Evolutionary conservation across 1,140 invertebrate genomes (phyloP), one percentile per base, ranked within the genome.

Genomic region (Ganaspis sp.): DNA sequence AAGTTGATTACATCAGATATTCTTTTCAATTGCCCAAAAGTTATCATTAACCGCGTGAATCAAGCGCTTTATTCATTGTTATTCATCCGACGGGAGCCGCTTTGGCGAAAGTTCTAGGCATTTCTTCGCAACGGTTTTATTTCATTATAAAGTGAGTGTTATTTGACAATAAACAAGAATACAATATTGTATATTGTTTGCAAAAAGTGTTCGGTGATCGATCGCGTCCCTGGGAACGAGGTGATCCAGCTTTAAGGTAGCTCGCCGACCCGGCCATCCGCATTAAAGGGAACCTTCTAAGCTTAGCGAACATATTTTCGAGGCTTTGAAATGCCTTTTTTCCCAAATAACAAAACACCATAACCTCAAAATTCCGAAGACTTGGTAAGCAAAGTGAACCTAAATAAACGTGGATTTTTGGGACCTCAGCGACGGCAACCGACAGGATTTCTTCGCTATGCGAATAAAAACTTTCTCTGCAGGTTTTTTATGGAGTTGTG

Each of bases 211-310:
- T 37, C 42, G 42, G 42, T 72, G 64, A 80, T 77, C 79, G 73
- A 76, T 83, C 76, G 80, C 73, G 73, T 75, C 73, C 75, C 78
- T 76, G 79, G 75, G 82, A 79, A 75, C 75, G 53, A 82, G 81
- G 74, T 76, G 80, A 84, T 84, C 78, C 71, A 70, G 82, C 88
- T 90, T 90, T 88, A 90, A 90, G 87, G 78, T 76, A 79, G 82
- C 74, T 82, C 79, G 80, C 82, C 86, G 88, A 87, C 87, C 87
- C 86, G 87, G 83, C 83, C 87, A 79, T 84, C 86, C 80, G 83
- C 78, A 81, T 90, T 90, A 90, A 90, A 90, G 89, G 84, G 89
- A 89, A 90, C 88, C 84, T 89, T 84, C 79, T 81, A n/a, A n/a
- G n/a, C 73, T 73, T 88, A 88, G 84, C 85, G 70, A 58, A 81